Evolutionary conservation across 2,888 invertebrate species (phyloP), one percentile per base, ranked within the genome.

Genomic region (Pristionchus arcanus): DNA sequence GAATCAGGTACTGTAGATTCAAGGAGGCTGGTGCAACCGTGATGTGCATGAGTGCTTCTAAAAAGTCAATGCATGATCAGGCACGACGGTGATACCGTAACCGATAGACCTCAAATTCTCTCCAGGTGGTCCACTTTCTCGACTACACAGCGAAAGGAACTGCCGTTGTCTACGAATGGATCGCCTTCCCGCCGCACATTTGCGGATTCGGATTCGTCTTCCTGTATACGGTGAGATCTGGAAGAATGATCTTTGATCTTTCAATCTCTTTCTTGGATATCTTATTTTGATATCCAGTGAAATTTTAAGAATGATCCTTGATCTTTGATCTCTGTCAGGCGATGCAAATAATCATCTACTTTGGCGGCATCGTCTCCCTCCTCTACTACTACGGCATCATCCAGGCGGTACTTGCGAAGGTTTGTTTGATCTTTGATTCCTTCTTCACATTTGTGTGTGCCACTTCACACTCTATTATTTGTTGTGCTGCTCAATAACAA

Each of bases 331-430:
- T 77, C 77, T 9, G 1, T 34, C 81, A 81, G 95, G 97, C 97
- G 0, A 96, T 98, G 77, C 97, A 98, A 0, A 97, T 98, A 28
- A 97, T 98, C 89, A 97, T 97, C 96, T 98, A 98, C 96, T 97
- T 99, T 95, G 97, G 98, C 94, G 98, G 98, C 96, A 96, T 97
- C 92, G 97, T 98, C 49, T 97, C 98, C 93, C 97, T 98, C 0
- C 96, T 98, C 55, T 98, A 98, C 96, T 98, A 97, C 96, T 96
- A 97, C 95, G 98, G 98, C 0, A 96, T 97, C 0, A 97, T 99
- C 97, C 98, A 98, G 96, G 97, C 97, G 96, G 96, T 98, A 90
- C 97, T 98, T 55, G 94, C 91, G 0, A 77, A 59, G 63, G 85
- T 81, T 34, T 13, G 4, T 9, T 49, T 49, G 25, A 16, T 68